Evolutionary conservation across 1,140 invertebrate genomes (phyloP).

Genomic region (Stenopsyche tienmushanensis): DNA sequence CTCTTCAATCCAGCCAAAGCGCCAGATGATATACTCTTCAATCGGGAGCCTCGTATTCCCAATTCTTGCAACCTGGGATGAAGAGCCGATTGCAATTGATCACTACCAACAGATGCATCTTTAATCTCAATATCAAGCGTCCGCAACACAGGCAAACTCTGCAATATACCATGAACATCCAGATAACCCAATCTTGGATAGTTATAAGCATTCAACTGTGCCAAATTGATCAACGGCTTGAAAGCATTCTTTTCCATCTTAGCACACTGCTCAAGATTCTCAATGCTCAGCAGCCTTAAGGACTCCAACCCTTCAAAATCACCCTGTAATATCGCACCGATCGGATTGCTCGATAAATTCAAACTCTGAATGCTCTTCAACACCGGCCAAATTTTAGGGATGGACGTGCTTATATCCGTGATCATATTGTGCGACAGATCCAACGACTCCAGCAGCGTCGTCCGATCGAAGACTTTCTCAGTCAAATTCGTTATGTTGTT

Average conservation of each 20-base stretch:
- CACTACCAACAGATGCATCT: constrained; percentile 75
- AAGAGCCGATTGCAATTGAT: constrained; percentile 75
- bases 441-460: constrained; percentile 74
- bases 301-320: constrained; percentile 71
- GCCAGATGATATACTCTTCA: constrained; percentile 78
- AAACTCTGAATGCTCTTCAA: constrained; percentile 67
- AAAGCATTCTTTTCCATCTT: constrained; percentile 85
- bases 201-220: constrained; percentile 67
- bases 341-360: constrained; percentile 78
- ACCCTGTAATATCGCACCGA: constrained; percentile 68
- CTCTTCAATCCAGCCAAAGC: constrained; percentile 79
- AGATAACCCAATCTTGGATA: constrained; percentile 79
- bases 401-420: constrained; percentile 57
- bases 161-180: constrained; percentile 77
- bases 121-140: constrained; percentile 83
- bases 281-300: constrained; percentile 66
- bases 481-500: constrained; percentile 72
- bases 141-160: constrained; percentile 68
- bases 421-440: constrained; percentile 78
- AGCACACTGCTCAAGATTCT: constrained; percentile 66
- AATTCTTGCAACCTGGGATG: constrained; percentile 77
- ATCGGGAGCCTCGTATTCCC: constrained; percentile 70
- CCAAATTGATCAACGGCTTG: constrained; percentile 67
- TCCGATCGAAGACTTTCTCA: constrained; percentile 69
- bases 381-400: constrained; percentile 64